Conservation (phyloP, 2,113 vertebrate species). For the Hyperoodon ampullatus region DNA sequence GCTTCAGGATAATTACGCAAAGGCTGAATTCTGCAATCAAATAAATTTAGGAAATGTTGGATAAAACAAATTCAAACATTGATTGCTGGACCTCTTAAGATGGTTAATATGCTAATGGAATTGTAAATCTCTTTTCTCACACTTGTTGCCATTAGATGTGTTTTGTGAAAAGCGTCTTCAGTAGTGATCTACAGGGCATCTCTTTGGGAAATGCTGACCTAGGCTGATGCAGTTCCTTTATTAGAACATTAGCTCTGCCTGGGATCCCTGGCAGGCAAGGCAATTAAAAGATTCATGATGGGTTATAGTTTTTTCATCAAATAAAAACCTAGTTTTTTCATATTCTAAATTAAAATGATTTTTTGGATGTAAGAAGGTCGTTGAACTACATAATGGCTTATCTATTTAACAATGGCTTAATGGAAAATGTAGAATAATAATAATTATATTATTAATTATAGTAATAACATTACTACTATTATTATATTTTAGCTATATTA, state of each 20-base stretch:
- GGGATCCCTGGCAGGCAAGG: neutral
- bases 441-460: neutral
- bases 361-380: neutral
- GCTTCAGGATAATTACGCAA: neutral
- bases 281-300: neutral
- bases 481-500: neutral
- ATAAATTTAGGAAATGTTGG: neutral
- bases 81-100: neutral
- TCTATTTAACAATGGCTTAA: neutral
- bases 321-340: neutral
- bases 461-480: neutral
- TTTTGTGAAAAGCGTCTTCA: neutral
- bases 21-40: neutral
- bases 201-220: neutral
- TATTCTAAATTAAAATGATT: slow-evolving; percentile 35
- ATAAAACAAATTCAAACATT: neutral
- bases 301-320: neutral
- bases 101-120: neutral
- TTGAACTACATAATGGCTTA: neutral
- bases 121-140: neutral
- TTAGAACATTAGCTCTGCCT: neutral
- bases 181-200: neutral
- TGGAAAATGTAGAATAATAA: neutral
- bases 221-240: neutral
- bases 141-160: neutral